A percentile compares a stretch with the other conserved stretches of the same genome.
phyloP scores from a whole-genome alignment of 1,140 invertebrate species.

The Drosophila pseudoobscura region DNA sequence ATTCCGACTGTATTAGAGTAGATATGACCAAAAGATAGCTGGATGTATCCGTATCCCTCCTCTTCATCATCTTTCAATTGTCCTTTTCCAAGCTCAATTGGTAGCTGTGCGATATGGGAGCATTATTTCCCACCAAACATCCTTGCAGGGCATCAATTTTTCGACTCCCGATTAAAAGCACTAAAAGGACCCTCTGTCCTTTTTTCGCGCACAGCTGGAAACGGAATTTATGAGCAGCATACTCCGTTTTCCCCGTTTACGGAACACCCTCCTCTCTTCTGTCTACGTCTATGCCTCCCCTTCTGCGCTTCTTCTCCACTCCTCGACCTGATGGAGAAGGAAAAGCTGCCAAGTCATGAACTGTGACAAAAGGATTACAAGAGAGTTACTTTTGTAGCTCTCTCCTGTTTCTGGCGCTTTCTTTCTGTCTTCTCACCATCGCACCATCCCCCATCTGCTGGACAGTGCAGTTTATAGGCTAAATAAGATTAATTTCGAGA shows the following conservation, averaged over 20 bases:
- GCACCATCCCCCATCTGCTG: neutral
- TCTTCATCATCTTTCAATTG: too few species aligned
- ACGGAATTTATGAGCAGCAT: slow-evolving; percentile 61
- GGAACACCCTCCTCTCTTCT: neutral
- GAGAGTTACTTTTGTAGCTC: slow-evolving; percentile 52
- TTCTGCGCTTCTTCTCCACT: neutral
- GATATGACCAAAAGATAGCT: too few species aligned
- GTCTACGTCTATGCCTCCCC: slow-evolving; percentile 2
- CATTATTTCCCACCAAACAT: too few species aligned
- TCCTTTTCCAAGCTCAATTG: too few species aligned
- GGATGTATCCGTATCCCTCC: too few species aligned
- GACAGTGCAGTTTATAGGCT: slow-evolving; percentile 62
- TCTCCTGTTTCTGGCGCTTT: neutral
- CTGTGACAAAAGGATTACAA: slow-evolving; percentile 78
- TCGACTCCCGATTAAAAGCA: neutral
- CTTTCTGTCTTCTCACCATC: neutral
- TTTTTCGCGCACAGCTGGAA: slow-evolving; percentile 14
- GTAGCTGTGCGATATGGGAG: too few species aligned
- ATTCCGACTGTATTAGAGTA: too few species aligned
- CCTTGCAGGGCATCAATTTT: too few species aligned
- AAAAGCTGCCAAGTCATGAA: slow-evolving; percentile 65
- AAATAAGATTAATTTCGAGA: slow-evolving; percentile 76
- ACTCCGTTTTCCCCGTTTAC: slow-evolving; percentile 24
- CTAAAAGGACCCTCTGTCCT: neutral
- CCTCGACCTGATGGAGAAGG: neutral